phyloP scores from a whole-genome alignment of 2,888 invertebrate species.

The Erebia aethiops region DNA sequence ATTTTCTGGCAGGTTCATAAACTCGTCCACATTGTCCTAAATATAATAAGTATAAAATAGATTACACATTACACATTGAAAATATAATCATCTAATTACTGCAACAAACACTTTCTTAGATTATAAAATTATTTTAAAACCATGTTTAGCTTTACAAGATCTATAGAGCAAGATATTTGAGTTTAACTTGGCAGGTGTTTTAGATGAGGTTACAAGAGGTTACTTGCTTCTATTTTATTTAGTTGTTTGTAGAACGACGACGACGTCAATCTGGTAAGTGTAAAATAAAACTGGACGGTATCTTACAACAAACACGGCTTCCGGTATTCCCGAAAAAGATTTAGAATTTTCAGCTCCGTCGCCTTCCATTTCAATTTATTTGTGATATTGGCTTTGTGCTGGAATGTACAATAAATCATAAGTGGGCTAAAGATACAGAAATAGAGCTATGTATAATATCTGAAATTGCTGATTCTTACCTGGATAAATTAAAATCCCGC shows the following conservation, averaged over 20 bases:
- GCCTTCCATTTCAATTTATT: slow-evolving; percentile 66
- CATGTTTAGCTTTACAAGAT: not conserved
- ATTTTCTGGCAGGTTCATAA: slow-evolving; percentile 93
- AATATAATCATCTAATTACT: not conserved
- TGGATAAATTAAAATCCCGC: not conserved
- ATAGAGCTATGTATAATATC: not conserved
- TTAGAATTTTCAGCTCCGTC: slow-evolving; percentile 71
- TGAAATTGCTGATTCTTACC: not conserved
- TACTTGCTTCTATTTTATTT: not conserved
- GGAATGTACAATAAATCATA: not conserved
- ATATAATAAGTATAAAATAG: slow-evolving; percentile 35
- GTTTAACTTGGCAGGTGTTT: slow-evolving; percentile 2
- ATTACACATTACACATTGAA: too few species aligned
- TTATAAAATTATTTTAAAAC: not conserved
- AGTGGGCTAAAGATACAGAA: too few species aligned
- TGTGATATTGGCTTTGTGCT: not conserved
- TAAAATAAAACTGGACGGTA: slow-evolving; percentile 5
- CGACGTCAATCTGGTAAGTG: not conserved
- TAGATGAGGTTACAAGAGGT: slow-evolving; percentile 4
- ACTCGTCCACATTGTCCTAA: slow-evolving; percentile 97
- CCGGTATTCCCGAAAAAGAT: slow-evolving; percentile 93
- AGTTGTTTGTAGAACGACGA: not conserved
- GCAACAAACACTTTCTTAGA: not conserved
- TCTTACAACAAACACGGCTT: slow-evolving; percentile 94
- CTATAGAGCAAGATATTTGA: not conserved